Base-by-base conservation (phyloP, 2,797 vertebrate genomes). In the Phrynocephalus guinanensis region DNA sequence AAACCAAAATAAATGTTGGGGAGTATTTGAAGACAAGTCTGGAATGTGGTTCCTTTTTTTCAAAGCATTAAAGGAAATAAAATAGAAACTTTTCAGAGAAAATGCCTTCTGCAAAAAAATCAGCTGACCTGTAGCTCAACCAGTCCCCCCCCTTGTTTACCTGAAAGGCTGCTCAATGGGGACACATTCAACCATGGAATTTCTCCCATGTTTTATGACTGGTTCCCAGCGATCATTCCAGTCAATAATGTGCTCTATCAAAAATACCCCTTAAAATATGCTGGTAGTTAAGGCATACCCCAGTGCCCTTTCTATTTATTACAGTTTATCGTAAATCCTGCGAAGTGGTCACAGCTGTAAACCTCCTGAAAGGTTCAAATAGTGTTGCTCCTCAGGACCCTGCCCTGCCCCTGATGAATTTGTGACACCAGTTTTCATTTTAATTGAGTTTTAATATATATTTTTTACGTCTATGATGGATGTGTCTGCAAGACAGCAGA, bases 401-500 rank as follows among this genome's bases (percentile, higher is more conserved):
- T 38, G 68, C 15, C 26, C 68, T 82, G 79, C 90, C 79, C 30
- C 86, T 66, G 11, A 82, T 79, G 75, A 66, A 86, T 87, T 76
- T 84, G 83, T 66, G 38, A 90, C 87, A 67, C 67, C 0, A 1
- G 72, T 72, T 90, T 91, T 91, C 80, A 9, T 93, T 93, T 92
- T 81, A 90, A 92, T 89, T 91, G 92, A 93, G 86, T 95, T 95
- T 93, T 92, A 94, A 94, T 88, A 44, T 38, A 33, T 33, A 2
- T 63, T 90, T 84, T 86, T 91, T 91, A 0, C 52, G 84, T 87
- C 77, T 86, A 85, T 94, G 94, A 94, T 94, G 91, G 95, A 95
- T 95, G 91, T 90, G 82, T 93, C 84, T 94, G 92, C 30, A 83
- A 95, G 91, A 93, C 91, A 93, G 94, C 94, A 96, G 94, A 95